A percentile compares a stretch with the other conserved stretches of the same genome.
phyloP scores from a whole-genome alignment of 2,888 invertebrate species.

The Metacarcinus magister region DNA sequence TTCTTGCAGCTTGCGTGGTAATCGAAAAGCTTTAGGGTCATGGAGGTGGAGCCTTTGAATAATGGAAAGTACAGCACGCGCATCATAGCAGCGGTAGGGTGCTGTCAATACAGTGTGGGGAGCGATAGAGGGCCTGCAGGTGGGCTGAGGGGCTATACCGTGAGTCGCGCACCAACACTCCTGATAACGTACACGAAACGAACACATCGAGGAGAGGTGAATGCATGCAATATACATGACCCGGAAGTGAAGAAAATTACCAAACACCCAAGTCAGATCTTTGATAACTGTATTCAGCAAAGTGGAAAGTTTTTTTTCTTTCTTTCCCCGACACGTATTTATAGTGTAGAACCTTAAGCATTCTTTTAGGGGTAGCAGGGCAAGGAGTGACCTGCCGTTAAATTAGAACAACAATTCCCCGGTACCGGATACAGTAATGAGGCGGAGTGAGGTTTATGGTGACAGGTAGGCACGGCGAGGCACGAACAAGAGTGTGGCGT shows the following conservation, averaged over 20 bases:
- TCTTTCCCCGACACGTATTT: neutral
- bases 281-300: neutral
- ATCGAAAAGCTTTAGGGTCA: neutral
- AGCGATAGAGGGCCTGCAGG: neutral
- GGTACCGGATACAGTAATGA: slow-evolving; percentile 5
- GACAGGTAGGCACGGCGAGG: neutral
- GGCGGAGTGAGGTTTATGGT: slow-evolving; percentile 19
- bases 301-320: neutral
- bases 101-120: neutral
- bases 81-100: neutral
- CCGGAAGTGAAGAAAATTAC: neutral
- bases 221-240: neutral
- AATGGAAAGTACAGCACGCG: neutral
- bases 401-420: neutral
- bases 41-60: neutral
- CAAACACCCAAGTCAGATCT: neutral
- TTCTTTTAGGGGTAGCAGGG: neutral
- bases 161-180: neutral
- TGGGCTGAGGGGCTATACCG: neutral
- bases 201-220: neutral
- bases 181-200: slow-evolving; percentile 4
- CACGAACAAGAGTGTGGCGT: slow-evolving; percentile 31
- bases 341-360: neutral
- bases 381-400: neutral
- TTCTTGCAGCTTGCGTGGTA: neutral